phyloP scores from a whole-genome alignment of 2,113 vertebrate species.

The Tonatia bakeri region DNA sequence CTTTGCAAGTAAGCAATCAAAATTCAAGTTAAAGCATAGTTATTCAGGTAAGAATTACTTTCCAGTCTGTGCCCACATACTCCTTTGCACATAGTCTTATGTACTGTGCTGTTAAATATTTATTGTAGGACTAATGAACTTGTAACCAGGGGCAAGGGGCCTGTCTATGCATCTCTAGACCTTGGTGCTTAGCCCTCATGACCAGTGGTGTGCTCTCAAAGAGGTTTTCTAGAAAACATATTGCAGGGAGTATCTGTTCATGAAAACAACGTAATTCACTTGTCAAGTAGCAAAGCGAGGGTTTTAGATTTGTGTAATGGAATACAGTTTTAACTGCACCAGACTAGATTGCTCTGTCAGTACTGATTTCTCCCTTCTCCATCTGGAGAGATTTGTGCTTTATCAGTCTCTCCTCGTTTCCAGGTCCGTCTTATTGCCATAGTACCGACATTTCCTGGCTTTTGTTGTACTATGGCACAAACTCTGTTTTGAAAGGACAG shows the following conservation, averaged over 20 bases:
- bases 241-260: not conserved
- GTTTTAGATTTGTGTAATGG: rapidly evolving
- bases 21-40: not conserved
- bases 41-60: not conserved
- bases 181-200: not conserved
- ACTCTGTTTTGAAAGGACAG: conserved; percentile 61
- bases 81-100: not conserved
- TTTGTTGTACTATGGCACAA: conserved; percentile 29
- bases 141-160: not conserved
- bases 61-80: too few species aligned
- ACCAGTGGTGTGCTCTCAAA: not conserved
- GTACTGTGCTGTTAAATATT: too few species aligned
- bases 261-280: not conserved
- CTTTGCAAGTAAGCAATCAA: not conserved
- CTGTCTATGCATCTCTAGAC: rapidly evolving
- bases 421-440: conserved; percentile 38
- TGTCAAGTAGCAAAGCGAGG: rapidly evolving
- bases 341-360: not conserved
- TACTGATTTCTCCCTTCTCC: not conserved
- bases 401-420: not conserved
- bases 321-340: not conserved
- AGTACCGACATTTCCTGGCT: conserved; percentile 53
- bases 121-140: too few species aligned
- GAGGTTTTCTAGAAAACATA: not conserved
- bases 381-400: not conserved